Evolutionary conservation across 2,888 invertebrate species (phyloP), one percentile per base, ranked within the genome.

Genomic region (Ochropleura leucogaster): DNA sequence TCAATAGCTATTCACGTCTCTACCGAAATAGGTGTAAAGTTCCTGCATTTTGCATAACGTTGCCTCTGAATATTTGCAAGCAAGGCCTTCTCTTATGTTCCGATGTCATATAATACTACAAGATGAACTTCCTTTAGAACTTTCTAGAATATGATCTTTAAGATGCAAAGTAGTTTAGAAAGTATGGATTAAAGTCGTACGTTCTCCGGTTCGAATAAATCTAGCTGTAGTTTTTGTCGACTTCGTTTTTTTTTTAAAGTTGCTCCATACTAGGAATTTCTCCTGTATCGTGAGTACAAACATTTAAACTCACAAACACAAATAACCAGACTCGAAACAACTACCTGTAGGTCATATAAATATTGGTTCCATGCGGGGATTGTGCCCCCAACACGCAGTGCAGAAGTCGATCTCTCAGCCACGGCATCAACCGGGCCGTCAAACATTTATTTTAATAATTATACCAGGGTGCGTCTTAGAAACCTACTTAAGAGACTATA

Each of bases 31-130:
- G 76, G 78, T 83, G 83, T 70, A 18, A 62, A 85, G 82, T 78
- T 87, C 79, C 68, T 88, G 84, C 79, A 88, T 87, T 88, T 89
- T 89, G 87, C 87, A 90, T 89, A 87, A 87, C 72, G 73, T 70
- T 65, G 69, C 70, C 73, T 78, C 71, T 79, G 83, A 87, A 85
- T 85, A 88, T 89, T 89, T 84, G 80, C 80, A 75, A 77, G 80
- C 72, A 79, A 72, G 63, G 66, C 49, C 49, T 49, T 62, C 59
- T 73, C 64, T 83, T 80, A 80, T 79, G 59, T 65, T 77, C 55
- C 63, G 44, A 68, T 85, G 82, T 82, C 77, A 62, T 80, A 77
- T 68, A 78, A 82, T 71, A 76, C 63, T 78, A 74, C 74, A 55
- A 74, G 12, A 68, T 68, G 40, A 64, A 67, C 75, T 66, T 82